Evolutionary conservation across 2,888 invertebrate species (phyloP), one percentile per base, ranked within the genome.

Genomic region (Megaustenia siamemsis): DNA sequence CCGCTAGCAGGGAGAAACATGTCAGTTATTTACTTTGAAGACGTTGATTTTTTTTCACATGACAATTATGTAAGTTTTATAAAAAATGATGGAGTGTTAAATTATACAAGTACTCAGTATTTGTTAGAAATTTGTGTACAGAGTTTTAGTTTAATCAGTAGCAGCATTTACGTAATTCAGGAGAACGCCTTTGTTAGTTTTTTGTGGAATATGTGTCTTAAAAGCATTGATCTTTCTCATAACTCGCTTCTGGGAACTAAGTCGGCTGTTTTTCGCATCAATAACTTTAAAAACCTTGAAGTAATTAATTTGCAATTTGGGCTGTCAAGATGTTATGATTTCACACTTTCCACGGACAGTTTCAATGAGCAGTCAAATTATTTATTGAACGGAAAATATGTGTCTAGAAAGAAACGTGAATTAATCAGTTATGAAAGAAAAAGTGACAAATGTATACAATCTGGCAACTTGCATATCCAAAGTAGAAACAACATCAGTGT

Each of bases 111-210:
- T 24, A 82, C 82, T 0, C 28, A 53, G 24, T 73, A 71, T 40
- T 40, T 82, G 40, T 28, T 45, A 24, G 40, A 82, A 53, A 56
- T 82, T 15, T 82, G 82, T 73, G 82, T 82, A 5, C 1, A 38
- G 18, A n/a, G 40, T 4, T 35, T 82, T 15, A 12, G 40, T 5
- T 28, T 82, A 35, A 24, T 45, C 0, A 5, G 10, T n/a, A 56
- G 60, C 24, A 1, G 28, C 4, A 56, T 82, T 24, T 56, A 40
- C 15, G 56, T 56, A 0, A 56, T 82, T 5, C 28, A 71, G 53
- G 24, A 38, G n/a, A n/a, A 60, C 38, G 56, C 56, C n/a, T 40
- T 82, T 1, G 1, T 24, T 12, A 32, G 82, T 32, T 24, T 1
- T 43, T 8, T 68, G 2, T 82, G 71, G 71, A n/a, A 82, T 40